Conservation (phyloP, 2,797 vertebrate genomes). For the Glyptemys insculpta region DNA sequence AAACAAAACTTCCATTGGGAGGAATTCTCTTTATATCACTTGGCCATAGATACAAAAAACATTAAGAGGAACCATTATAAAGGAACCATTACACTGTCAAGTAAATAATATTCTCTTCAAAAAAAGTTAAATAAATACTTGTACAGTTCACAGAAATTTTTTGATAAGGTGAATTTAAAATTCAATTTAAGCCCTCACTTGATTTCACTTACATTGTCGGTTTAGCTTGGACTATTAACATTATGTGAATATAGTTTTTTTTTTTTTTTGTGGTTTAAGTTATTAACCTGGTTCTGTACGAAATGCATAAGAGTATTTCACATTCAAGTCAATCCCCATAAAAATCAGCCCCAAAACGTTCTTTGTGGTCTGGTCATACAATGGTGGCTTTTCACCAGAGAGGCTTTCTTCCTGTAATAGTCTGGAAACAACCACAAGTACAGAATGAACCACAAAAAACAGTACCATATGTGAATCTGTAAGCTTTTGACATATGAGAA, state of each 20-base stretch:
- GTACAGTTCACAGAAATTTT: neutral
- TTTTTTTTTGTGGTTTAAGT: constrained; percentile 20
- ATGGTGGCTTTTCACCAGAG: constrained; percentile 12
- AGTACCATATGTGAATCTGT: constrained; percentile 39
- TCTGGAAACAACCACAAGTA: constrained; percentile 31
- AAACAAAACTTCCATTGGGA: neutral
- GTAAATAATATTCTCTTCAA: neutral
- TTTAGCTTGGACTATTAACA: constrained; percentile 2
- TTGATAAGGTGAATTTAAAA: neutral
- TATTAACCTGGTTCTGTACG: neutral
- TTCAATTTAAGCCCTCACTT: constrained; percentile 17
- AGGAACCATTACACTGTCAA: neutral
- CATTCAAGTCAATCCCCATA: neutral
- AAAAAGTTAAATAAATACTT: neutral
- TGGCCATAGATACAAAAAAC: neutral
- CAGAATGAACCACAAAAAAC: constrained; percentile 19
- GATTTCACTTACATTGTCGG: neutral
- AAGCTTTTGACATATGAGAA: constrained; percentile 51
- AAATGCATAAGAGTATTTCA: neutral
- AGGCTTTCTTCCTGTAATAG: constrained; percentile 45
- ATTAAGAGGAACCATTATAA: neutral
- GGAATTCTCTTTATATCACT: neutral
- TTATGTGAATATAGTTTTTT: neutral
- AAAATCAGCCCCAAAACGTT: neutral
- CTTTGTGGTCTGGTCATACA: constrained; percentile 25